phyloP scores from a whole-genome alignment of 30 jellyfish, hydroid and myxozoan genomes.

The Aurelia aurita complex sp. Pacific region DNA sequence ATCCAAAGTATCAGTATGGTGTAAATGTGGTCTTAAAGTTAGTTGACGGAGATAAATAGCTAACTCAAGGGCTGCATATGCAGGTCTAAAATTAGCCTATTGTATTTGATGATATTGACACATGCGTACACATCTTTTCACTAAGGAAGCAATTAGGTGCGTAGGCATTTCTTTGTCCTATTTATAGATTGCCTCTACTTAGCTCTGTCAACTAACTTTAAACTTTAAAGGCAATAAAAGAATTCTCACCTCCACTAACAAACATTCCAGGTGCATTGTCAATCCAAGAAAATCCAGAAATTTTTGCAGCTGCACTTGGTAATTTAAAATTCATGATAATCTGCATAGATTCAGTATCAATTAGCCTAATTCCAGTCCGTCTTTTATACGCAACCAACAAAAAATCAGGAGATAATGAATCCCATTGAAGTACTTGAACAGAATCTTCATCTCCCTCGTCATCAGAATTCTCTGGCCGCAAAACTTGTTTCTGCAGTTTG shows the following conservation, averaged over 20 bases:
- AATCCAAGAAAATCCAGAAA: slow-evolving; percentile 74
- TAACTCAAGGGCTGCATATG: no score
- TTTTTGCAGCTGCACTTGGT: slow-evolving; percentile 82
- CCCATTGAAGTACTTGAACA: slow-evolving; percentile 75
- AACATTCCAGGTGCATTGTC: slow-evolving; percentile 86
- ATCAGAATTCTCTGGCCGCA: slow-evolving; percentile 34
- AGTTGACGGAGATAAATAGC: no score
- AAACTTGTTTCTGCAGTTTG: slow-evolving; percentile 65
- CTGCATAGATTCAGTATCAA: slow-evolving; percentile 61
- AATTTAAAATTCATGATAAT: slow-evolving; percentile 53
- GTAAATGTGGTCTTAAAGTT: no score
- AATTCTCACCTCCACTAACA: slow-evolving; percentile 75
- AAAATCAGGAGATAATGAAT: slow-evolving; percentile 67
- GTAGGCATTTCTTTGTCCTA: no score
- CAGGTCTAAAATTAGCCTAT: no score
- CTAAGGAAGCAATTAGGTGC: no score
- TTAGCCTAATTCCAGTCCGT: slow-evolving; percentile 61
- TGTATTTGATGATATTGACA: no score
- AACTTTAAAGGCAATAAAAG: no score
- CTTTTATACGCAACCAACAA: slow-evolving; percentile 54
- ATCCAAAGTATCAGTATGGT: no score
- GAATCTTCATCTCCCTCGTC: slow-evolving; percentile 63
- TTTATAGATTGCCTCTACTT: no score
- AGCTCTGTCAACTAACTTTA: no score
- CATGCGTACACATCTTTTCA: no score